These are phyloP conservation scores for Thripadectes ignobilis DNA, from an alignment of 2,797 vertebrate genomes.

Conservation along the genomic window DNA sequence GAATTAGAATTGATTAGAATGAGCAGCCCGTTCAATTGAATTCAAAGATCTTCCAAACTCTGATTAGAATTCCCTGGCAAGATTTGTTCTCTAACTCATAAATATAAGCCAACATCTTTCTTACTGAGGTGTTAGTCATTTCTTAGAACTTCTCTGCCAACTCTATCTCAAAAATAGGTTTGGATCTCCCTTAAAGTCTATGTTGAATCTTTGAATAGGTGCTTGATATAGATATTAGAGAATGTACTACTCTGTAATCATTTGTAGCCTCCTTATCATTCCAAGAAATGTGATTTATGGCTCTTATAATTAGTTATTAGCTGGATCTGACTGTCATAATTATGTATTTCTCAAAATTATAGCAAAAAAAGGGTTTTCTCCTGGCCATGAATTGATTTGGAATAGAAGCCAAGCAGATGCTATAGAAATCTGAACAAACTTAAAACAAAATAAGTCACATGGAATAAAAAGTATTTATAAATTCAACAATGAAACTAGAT, in stretches of 20 bases:
- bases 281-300: neutral
- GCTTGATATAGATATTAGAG: neutral
- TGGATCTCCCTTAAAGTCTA: neutral
- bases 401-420: neutral
- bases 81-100: neutral
- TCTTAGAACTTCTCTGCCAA: neutral
- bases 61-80: neutral
- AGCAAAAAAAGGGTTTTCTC: neutral
- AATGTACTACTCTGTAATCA: neutral
- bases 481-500: slow-evolving; percentile 26
- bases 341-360: neutral
- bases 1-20: neutral
- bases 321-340: slow-evolving; percentile 11
- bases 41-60: neutral
- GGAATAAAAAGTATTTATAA: slow-evolving; percentile 24
- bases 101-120: neutral
- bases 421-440: neutral
- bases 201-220: neutral
- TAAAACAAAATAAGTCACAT: slow-evolving; percentile 46
- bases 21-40: neutral
- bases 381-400: neutral
- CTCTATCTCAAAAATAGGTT: neutral
- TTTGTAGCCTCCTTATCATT: neutral
- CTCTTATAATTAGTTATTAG: neutral
- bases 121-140: neutral